Evolutionary conservation across 2,797 vertebrate genomes (phyloP).

Genomic region (Enteromius radiatus): DNA sequence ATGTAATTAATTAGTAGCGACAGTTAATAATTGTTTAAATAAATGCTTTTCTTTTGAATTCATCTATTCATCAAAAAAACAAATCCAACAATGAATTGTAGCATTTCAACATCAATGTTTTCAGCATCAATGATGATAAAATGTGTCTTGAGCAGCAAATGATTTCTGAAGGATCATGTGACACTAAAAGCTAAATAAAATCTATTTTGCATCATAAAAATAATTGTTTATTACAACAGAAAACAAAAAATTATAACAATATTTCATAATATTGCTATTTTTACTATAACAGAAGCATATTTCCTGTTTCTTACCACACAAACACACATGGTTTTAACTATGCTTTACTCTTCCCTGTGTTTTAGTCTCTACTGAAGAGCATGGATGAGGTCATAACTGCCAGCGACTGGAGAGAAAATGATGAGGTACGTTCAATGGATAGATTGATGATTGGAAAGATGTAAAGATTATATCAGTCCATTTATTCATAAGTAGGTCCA

Average conservation of each 20-base stretch:
- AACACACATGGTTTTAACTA: constrained; percentile 53
- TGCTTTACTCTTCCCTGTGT: constrained; percentile 57
- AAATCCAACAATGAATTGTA: background rate
- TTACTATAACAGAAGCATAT: background rate
- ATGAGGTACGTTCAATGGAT: constrained; percentile 71
- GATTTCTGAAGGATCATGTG: background rate
- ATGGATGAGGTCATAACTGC: constrained; percentile 84
- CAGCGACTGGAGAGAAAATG: constrained; percentile 66
- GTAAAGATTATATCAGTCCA: background rate
- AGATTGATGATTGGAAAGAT: background rate
- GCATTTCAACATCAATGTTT: background rate
- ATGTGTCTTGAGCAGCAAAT: background rate
- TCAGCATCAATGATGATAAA: background rate
- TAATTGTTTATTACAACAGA: background rate
- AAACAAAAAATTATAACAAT: background rate
- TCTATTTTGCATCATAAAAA: background rate
- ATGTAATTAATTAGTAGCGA: background rate
- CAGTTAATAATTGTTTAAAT: no score
- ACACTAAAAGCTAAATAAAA: background rate
- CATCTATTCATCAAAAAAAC: background rate
- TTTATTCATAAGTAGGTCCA: background rate
- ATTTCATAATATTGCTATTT: background rate
- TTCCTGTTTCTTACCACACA: constrained; percentile 10
- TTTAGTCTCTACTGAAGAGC: constrained; percentile 86
- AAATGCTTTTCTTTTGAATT: background rate